Base-by-base conservation (phyloP, 64 coral and sea anemone species). In the Pachyseris speciosa region DNA sequence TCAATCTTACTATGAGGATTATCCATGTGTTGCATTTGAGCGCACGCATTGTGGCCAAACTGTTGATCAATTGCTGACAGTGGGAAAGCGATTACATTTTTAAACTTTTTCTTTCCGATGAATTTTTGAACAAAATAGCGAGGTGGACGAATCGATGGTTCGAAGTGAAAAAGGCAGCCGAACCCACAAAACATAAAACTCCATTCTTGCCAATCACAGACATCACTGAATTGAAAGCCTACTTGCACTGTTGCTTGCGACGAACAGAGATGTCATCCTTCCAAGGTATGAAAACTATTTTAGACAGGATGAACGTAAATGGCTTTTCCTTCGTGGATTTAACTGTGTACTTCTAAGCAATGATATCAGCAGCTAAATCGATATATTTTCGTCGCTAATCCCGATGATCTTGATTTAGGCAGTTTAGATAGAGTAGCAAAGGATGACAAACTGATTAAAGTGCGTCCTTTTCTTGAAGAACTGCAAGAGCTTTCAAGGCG, bases 241-340 rank as follows among this genome's bases (percentile, higher is more conserved):
- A 64, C 51, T 65, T 89, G 87, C 73, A 11, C 50, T 89, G 28
- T 64, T 78, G 57, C 87, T 89, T 64, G n/a, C n/a, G n/a, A n/a
- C n/a, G n/a, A n/a, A n/a, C n/a, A n/a, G n/a, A n/a, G n/a, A n/a
- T n/a, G n/a, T 36, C 28, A 47, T 65, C 63, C 59, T 80, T 42
- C 60, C 87, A 30, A 53, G 59, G 28, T 89, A 88, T 52, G 49
- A 88, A 59, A 69, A 88, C 13, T 88, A 78, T 76, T 89, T 89
- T 77, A 33, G 55, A 42, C n/a, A n/a, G n/a, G n/a, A n/a, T n/a
- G n/a, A n/a, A n/a, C n/a, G n/a, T n/a, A n/a, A n/a, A n/a, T n/a
- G 36, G 87, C 37, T 89, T 31, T 89, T 89, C 31, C 79, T 79
- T 27, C 73, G 73, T 48, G 74, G 87, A 31, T 90, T 90, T 80